These are phyloP conservation scores for Macroglossus sobrinus DNA, from an alignment of 2,113 vertebrate species.

Conservation along the genomic window DNA sequence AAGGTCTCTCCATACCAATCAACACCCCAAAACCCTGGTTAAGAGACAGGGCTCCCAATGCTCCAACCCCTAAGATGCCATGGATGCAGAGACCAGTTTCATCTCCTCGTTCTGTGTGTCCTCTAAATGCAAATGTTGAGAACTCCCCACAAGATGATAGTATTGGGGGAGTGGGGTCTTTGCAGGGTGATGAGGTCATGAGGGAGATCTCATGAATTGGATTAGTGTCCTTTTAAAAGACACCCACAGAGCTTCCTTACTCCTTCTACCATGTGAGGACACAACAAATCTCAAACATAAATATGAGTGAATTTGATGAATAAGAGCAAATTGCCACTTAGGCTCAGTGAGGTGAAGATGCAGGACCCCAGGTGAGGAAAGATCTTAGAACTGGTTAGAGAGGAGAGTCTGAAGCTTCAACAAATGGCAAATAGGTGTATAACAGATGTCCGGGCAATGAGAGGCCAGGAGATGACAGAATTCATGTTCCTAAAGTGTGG, in stretches of 20 bases:
- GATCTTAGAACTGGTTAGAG: background rate
- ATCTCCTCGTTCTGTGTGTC: background rate
- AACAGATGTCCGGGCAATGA: background rate
- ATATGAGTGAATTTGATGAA: too few relatives aligned
- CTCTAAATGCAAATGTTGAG: background rate
- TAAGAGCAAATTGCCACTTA: background rate
- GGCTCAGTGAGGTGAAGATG: background rate
- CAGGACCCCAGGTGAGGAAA: background rate
- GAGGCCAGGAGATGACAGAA: background rate
- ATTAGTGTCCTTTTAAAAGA: background rate
- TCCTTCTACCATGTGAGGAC: background rate
- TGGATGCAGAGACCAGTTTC: background rate
- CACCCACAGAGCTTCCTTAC: background rate
- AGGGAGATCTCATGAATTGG: background rate
- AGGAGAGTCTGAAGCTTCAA: background rate
- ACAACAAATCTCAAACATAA: background rate
- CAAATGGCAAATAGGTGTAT: background rate
- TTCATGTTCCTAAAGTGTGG: fast-evolving
- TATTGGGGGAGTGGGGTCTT: background rate
- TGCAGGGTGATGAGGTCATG: background rate
- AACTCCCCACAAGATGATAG: too few relatives aligned
- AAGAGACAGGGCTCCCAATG: background rate
- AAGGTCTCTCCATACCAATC: background rate
- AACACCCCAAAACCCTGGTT: background rate
- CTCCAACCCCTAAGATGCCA: background rate